Evolutionary conservation across 2,797 vertebrate genomes (phyloP), one percentile per base, ranked within the genome.

Genomic region (Rhabdophis nuchalis): DNA sequence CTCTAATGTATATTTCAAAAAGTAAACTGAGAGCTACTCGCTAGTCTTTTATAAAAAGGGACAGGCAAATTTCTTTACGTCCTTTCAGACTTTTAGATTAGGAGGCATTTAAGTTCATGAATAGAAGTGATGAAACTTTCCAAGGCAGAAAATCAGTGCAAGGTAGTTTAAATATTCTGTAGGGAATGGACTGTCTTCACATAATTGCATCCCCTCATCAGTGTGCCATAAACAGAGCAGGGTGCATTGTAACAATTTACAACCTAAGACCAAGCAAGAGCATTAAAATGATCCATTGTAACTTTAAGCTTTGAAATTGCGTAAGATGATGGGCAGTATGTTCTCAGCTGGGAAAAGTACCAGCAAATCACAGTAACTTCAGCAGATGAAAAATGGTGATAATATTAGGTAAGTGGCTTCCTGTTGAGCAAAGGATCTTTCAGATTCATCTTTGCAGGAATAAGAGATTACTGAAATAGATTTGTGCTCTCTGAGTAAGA

Each of bases 101-200:
- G 54, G 29, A 53, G 68, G n/a, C 56, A 16, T 88, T 88, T 89
- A 82, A 18, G 64, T 82, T 46, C 29, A 53, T 52, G 41, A n/a
- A 53, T 4, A 11, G 29, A 2, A 58, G 4, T 92, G 32, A 95
- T 14, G 5, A 0, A 93, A 68, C 32, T 92, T 93, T 91, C 57
- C n/a, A 0, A 90, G 87, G 91, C 56, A 2, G 91, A 3, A 90
- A 13, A 88, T 92, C 29, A 88, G 27, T 86, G 92, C 64, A 77
- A 92, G 85, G 54, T 1, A 58, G 0, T 90, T 91, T 92, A 82
- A 91, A 92, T 82, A 46, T 87, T 94, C 91, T 93, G 93, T n/a
- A 85, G n/a, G 86, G 1, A 90, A 95, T 87, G 93, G 91, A 91
- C 87, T 94, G 93, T 89, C 92, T 52, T 94, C 89, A 94, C 90